A percentile compares a stretch with the other conserved stretches of the same genome.
phyloP scores from a whole-genome alignment of 1,140 invertebrate species.

The Drosophila albomicans region DNA sequence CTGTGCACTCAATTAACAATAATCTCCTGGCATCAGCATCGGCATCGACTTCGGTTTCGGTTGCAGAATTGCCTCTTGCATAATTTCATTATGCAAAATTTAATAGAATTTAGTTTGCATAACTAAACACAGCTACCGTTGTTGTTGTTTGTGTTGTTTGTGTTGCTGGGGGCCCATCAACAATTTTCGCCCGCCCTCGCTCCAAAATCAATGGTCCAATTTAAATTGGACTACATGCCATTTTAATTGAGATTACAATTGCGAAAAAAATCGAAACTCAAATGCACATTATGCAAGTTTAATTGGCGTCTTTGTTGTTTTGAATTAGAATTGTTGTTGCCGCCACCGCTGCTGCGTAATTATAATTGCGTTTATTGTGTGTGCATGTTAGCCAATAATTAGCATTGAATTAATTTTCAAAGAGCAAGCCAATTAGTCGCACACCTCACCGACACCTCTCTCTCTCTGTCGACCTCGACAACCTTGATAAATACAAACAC shows the following conservation, averaged over 20 bases:
- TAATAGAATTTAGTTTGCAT: slow-evolving; percentile 40
- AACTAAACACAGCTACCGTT: slow-evolving; percentile 9
- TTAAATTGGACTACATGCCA: slow-evolving; percentile 9
- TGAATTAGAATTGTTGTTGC: slow-evolving; percentile 4
- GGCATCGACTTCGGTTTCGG: not conserved
- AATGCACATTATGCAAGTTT: slow-evolving; percentile 61
- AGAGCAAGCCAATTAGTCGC: slow-evolving; percentile 71
- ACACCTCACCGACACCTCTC: slow-evolving; percentile 41
- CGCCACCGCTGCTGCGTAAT: slow-evolving; percentile 46
- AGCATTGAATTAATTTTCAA: slow-evolving; percentile 77
- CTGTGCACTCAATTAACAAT: slow-evolving; percentile 47
- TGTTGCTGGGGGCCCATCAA: not conserved
- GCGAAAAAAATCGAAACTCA: slow-evolving; percentile 42
- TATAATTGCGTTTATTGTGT: slow-evolving; percentile 78
- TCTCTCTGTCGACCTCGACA: slow-evolving; percentile 14
- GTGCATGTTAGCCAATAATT: slow-evolving; percentile 69
- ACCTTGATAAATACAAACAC: slow-evolving; percentile 4
- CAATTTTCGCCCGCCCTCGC: not conserved
- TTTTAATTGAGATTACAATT: slow-evolving; percentile 43
- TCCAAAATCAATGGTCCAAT: slow-evolving; percentile 17
- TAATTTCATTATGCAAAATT: slow-evolving; percentile 30
- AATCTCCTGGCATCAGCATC: slow-evolving; percentile 3
- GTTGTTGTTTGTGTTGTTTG: not conserved
- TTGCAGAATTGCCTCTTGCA: slow-evolving; percentile 7
- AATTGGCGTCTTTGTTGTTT: slow-evolving; percentile 60